A percentile compares a stretch with the other conserved stretches of the same genome.
Evolutionary conservation across 1,140 invertebrate species (phyloP).

Genomic region (Nasonia vitripennis): DNA sequence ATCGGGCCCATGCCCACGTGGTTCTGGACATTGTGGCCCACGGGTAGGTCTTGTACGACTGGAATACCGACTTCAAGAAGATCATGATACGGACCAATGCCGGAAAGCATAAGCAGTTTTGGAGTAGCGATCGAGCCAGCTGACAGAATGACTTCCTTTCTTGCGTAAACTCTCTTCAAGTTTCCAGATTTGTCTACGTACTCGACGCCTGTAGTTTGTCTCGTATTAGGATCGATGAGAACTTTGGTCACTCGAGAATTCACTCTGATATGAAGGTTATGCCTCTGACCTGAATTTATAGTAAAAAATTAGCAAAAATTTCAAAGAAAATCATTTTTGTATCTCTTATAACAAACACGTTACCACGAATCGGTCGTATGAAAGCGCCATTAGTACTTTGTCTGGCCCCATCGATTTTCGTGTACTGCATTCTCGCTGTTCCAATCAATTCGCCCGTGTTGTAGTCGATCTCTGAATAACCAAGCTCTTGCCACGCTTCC

Average conservation of each 20-base stretch:
- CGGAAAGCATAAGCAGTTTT: conserved; percentile 15
- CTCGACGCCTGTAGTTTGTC: conserved; percentile 21
- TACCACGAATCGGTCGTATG: conserved; percentile 28
- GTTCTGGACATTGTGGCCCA: conserved; percentile 77
- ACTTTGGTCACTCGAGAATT: conserved; percentile 79
- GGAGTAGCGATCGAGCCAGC: not conserved
- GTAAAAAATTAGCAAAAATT: not conserved
- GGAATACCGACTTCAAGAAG: conserved; percentile 73
- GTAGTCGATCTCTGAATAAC: not conserved
- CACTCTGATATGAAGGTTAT: conserved; percentile 82
- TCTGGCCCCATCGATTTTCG: not conserved
- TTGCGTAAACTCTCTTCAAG: not conserved
- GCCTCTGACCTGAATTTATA: conserved; percentile 61
- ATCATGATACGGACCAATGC: conserved; percentile 62
- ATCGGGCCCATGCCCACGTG: conserved; percentile 70
- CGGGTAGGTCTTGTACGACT: conserved; percentile 74
- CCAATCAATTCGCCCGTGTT: not conserved
- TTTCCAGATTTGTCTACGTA: conserved; percentile 54
- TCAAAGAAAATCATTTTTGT: not conserved
- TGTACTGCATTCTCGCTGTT: not conserved
- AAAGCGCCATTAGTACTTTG: conserved; percentile 2
- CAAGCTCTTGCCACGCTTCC: conserved; percentile 4
- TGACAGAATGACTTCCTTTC: conserved; percentile 16
- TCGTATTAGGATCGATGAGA: conserved; percentile 72
- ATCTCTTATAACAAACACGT: not conserved